Conservation (phyloP, 1,140 invertebrate genomes). For the Hermetia illucens region DNA sequence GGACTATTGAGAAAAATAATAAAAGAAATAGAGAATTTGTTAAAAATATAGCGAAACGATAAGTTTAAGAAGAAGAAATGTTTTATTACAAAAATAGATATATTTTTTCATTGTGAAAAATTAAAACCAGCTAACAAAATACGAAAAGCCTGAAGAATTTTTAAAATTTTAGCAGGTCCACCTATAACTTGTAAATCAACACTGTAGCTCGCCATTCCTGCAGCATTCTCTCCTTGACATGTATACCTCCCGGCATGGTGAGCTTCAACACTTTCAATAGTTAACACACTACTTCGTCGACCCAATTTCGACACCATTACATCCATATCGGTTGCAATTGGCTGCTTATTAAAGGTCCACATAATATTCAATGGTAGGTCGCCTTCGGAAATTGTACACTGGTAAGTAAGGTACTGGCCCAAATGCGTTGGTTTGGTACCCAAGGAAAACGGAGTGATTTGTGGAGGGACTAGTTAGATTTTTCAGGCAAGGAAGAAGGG, state of each 20-base stretch:
- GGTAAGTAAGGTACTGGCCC: constrained; percentile 44
- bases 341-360: constrained; percentile 55
- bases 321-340: constrained; percentile 32
- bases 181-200: constrained; percentile 34
- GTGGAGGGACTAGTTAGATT: constrained; percentile 38
- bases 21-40: background rate
- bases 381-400: constrained; percentile 54
- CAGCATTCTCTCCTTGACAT: constrained; percentile 57
- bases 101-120: constrained; percentile 9
- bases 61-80: background rate
- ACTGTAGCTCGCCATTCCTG: constrained; percentile 43
- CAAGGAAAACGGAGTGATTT: constrained; percentile 46
- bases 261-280: constrained; percentile 49
- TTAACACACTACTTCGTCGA: constrained; percentile 45
- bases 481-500: background rate
- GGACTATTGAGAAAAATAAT: constrained; percentile 34
- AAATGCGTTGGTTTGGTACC: constrained; percentile 42
- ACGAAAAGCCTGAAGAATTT: no score
- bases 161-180: no score
- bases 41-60: background rate
- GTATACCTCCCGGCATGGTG: constrained; percentile 48
- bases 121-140: no score
- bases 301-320: constrained; percentile 32
- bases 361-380: constrained; percentile 65
- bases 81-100: constrained; percentile 10